Conservation (phyloP, 2,888 invertebrate genomes). For the Eutolmus rufibarbis region DNA sequence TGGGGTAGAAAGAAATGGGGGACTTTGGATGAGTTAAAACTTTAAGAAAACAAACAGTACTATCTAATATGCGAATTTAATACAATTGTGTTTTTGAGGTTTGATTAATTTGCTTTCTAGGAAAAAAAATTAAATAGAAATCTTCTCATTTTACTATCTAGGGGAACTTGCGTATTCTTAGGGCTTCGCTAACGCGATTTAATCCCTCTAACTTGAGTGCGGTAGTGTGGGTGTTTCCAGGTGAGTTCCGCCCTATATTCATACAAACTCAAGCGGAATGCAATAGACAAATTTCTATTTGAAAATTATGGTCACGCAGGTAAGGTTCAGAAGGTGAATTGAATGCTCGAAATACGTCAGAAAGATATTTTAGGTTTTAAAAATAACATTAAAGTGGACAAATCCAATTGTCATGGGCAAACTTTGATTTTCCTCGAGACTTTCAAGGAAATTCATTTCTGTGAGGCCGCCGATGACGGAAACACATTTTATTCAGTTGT, state of each 20-base stretch:
- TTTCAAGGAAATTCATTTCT: not conserved
- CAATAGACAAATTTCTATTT: not conserved
- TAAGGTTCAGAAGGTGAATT: not conserved
- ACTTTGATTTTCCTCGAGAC: not conserved
- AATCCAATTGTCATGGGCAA: conserved; percentile 11
- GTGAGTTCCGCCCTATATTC: not conserved
- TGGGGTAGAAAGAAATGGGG: not conserved
- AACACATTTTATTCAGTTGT: not conserved
- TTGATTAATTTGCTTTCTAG: not conserved
- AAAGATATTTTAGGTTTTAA: not conserved
- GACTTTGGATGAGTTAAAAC: not conserved
- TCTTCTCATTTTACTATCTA: not conserved
- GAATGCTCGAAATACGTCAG: not conserved
- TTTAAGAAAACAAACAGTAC: not conserved
- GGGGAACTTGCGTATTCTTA: conserved; percentile 32
- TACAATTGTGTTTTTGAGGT: not conserved
- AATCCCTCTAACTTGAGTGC: not conserved
- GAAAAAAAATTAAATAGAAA: not conserved
- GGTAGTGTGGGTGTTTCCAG: not conserved
- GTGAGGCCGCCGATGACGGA: not conserved
- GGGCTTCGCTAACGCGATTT: conserved; percentile 46
- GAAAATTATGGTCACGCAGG: not conserved
- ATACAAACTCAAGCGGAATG: not conserved
- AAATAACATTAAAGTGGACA: not conserved
- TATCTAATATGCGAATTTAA: not conserved